These are phyloP conservation scores for Chrysina gloriosa DNA, from an alignment of 2,888 invertebrate species.

Conservation along the genomic window DNA sequence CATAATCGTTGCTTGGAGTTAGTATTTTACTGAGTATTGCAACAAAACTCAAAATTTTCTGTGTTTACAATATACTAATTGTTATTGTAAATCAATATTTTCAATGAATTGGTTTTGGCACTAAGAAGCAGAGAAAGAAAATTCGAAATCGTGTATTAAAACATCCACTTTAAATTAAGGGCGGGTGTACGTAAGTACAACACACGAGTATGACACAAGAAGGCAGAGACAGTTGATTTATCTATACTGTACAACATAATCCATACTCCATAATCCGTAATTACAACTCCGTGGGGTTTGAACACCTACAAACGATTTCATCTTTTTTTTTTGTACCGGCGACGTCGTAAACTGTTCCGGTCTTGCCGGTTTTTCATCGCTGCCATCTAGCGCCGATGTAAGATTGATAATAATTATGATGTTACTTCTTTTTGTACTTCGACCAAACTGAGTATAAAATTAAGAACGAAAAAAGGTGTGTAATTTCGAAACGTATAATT, in stretches of 20 bases:
- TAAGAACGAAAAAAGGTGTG: not conserved
- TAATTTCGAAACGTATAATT: slow-evolving; percentile 8
- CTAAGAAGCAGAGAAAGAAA: too few species aligned
- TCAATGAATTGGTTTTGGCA: too few species aligned
- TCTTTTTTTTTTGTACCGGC: not conserved
- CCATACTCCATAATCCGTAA: slow-evolving; percentile 7
- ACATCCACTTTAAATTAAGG: not conserved
- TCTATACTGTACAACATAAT: not conserved
- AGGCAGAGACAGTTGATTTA: not conserved
- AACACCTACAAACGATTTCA: not conserved
- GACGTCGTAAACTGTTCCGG: slow-evolving; percentile 11
- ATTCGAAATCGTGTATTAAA: not conserved
- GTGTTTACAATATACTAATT: too few species aligned
- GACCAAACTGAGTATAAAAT: not conserved
- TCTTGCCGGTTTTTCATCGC: not conserved
- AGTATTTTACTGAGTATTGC: too few species aligned
- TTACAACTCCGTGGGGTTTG: slow-evolving; percentile 4
- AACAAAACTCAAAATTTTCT: too few species aligned
- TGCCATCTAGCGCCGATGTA: slow-evolving; percentile 6
- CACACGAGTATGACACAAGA: not conserved
- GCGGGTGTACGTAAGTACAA: not conserved
- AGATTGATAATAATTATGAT: slow-evolving; percentile 10
- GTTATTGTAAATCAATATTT: too few species aligned
- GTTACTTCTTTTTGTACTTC: not conserved
- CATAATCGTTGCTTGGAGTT: too few species aligned